Percentiles rank a stretch among this genome's conserved stretches.
Evolutionary conservation across 2,888 invertebrate genomes (phyloP).

Genomic region (Lydus trimaculatus): DNA sequence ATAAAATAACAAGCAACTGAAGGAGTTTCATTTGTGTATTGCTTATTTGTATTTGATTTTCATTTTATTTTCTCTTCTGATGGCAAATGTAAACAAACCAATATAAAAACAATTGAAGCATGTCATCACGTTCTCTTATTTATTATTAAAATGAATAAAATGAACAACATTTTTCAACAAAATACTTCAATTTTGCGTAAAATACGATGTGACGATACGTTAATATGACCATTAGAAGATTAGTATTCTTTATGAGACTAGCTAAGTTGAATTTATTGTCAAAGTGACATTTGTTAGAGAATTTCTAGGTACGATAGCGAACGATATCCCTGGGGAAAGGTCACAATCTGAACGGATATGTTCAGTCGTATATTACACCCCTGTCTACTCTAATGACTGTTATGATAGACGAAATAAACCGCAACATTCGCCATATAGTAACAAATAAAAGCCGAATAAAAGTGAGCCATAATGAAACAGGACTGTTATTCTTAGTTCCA

Average conservation of each 20-base stretch:
- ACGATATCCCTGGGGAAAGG: conserved; percentile 35
- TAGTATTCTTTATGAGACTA: conserved; percentile 38
- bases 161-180: not conserved
- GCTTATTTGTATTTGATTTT: conserved; percentile 23
- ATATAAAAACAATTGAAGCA: conserved; percentile 19
- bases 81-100: conserved; percentile 19
- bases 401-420: conserved; percentile 44
- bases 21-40: conserved; percentile 12
- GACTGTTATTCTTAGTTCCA: conserved; percentile 27
- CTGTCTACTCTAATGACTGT: conserved; percentile 45
- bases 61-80: conserved; percentile 18
- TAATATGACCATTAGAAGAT: conserved; percentile 31
- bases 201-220: conserved; percentile 9
- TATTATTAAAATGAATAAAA: conserved; percentile 4
- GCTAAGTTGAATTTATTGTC: conserved; percentile 40
- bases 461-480: conserved; percentile 31
- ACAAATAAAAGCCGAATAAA: conserved; percentile 43
- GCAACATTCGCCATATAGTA: conserved; percentile 33
- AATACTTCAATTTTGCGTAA: not conserved
- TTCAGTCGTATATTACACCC: conserved; percentile 44
- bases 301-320: conserved; percentile 37
- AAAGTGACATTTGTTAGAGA: conserved; percentile 36
- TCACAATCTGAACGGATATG: conserved; percentile 43
- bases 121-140: not conserved
- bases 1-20: conserved; percentile 6